Evolutionary conservation across 2,797 vertebrate genomes (phyloP).

Genomic region (Centropyge bicolor): DNA sequence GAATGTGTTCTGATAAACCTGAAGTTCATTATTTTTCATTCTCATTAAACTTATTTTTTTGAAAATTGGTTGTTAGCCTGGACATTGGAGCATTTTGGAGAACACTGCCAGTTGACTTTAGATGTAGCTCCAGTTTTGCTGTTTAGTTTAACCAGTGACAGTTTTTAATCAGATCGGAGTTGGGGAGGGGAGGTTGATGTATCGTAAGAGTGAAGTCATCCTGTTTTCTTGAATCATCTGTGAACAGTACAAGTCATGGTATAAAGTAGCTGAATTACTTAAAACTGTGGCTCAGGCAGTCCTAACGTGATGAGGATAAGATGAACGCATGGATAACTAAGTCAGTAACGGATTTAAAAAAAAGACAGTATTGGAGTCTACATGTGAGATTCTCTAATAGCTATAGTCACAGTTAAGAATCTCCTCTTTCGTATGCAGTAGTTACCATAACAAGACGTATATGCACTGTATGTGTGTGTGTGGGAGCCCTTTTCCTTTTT

Average conservation of each 20-base stretch:
- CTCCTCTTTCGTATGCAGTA: background rate
- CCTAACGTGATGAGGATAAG: background rate
- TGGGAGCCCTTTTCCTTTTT: background rate
- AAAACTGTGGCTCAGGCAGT: background rate
- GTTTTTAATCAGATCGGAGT: background rate
- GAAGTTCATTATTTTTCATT: too few relatives aligned
- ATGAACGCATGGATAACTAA: background rate
- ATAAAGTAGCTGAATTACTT: background rate
- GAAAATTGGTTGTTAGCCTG: too few relatives aligned
- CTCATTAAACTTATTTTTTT: too few relatives aligned
- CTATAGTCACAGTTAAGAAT: constrained; percentile 30
- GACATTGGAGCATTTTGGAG: too few relatives aligned
- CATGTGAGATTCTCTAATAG: constrained; percentile 29
- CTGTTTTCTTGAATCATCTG: background rate
- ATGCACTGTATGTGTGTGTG: background rate
- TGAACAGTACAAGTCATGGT: background rate
- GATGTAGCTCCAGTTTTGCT: background rate
- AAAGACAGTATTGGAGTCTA: constrained; percentile 24
- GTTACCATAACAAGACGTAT: background rate
- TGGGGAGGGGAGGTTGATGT: background rate
- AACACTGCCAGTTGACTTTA: too few relatives aligned
- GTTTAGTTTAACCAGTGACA: background rate
- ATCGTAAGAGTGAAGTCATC: background rate
- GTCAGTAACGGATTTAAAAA: background rate
- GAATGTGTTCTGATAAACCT: background rate